Base-by-base conservation (phyloP, 2,888 invertebrate genomes). In the Thecocarcelia acutangulata region DNA sequence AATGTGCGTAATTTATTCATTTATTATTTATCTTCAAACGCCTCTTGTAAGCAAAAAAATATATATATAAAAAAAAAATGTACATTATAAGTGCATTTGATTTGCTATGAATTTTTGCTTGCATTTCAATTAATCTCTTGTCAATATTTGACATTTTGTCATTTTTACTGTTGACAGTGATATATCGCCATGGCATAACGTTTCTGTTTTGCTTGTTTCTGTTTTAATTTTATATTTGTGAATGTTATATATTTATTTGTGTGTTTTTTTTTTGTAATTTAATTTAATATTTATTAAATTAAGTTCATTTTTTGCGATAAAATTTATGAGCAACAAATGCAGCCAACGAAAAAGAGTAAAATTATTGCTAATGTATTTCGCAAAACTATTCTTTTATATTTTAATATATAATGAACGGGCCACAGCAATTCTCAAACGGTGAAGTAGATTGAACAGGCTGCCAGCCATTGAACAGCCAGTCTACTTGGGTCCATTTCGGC, bases 121-220 rank as follows among this genome's bases (percentile, higher is more conserved):
- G 80, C 82, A 79, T 78, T 84, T 83, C 83, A 84, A 84, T 85
- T 85, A 85, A 85, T 85, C 84, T 85, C 84, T 83, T 85, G 85
- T 85, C 85, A 84, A 84, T 85, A 83, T 84, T 83, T 84, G 85
- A 84, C 85, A 84, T 84, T 84, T 85, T 84, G 84, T 84, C 84
- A 84, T 83, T 85, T 85, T 82, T 75, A 78, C 80, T 78, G 79
- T 79, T 85, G 85, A 84, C 84, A 84, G 80, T 83, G 84, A 85
- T 85, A 84, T 83, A 85, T 85, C 74, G 84, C 76, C 64, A 66
- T 70, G 69, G 59, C 70, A 82, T 68, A 72, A 54, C 37, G 66
- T 72, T 73, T 40, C 44, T 5, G 8, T 33, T 33, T 33, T 3
- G 33, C 33, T 44, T 44, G 42, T 69, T 58, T 66, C 37, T 58